Base-by-base conservation (phyloP, 2,888 invertebrate species). In the Eumacrocentrus americanus region DNA sequence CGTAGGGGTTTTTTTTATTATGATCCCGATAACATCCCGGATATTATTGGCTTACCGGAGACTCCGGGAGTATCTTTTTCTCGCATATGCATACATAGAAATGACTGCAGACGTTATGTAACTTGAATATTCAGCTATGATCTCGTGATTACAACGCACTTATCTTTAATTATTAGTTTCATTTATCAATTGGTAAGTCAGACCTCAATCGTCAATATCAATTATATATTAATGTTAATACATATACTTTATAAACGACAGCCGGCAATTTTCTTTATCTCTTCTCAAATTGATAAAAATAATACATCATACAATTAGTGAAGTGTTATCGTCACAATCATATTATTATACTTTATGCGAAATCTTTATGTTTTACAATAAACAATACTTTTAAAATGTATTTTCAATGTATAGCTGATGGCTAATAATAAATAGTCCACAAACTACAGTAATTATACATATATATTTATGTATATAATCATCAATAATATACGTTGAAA, bases 51-150 rank as follows among this genome's bases (percentile, higher is more conserved):
- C 29, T 50, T 34, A 22, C 6, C 29, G 29, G 20, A 14, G 34
- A n/a, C 44, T 61, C 55, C 16, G 47, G 58, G 63, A 61, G 58
- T 40, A 40, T 60, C 48, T 16, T 44, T 23, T 23, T 22, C 37
- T 20, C 38, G 18, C 11, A 18, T 38, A 23, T 37, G 14, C 52
- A 16, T 52, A 52, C 52, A 22, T 35, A 37, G n/a, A 52, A 52
- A 52, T 20, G 9, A 40, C 38, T 40, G 12, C 16, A 38, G 20
- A 37, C 3, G 20, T 52, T 38, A 20, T 29, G 9, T 18, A 11
- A 16, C 34, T 35, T 38, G 37, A 52, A 23, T 52, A 40, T 40
- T 29, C 29, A 9, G 29, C 29, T 29, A 29, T 29, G 29, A 29
- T 9, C 22, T 52, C 29, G 29, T 14, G 23, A 40, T 51, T 40